Base-by-base conservation (phyloP, 2,797 vertebrate genomes). In the Syndactyla subalaris region DNA sequence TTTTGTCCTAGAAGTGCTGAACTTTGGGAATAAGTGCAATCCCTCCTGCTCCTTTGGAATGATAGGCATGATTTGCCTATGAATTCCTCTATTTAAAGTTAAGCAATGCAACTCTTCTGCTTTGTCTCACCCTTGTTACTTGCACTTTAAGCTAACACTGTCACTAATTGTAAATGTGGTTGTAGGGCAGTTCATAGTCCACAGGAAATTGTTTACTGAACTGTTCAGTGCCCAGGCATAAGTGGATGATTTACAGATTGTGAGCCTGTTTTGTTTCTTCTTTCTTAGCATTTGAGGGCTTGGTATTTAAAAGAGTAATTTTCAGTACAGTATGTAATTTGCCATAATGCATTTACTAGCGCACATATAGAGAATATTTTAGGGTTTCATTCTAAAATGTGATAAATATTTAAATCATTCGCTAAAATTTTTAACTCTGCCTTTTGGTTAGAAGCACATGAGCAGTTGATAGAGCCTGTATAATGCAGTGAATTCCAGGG, bases 141-240 rank as follows among this genome's bases (percentile, higher is more conserved):
- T 75, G 67, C 71, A 57, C 90, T 95, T 94, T 87, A 95, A 92
- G 92, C 91, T 96, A 92, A 93, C 95, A 91, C 79, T 97, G 96
- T 96, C 95, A 96, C 85, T 92, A 82, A 87, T 92, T 94, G 95
- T 95, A 95, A 95, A 95, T 93, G 85, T 95, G 92, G 52, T 85
- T 90, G 81, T 77, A 91, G 86, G 61, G 77, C 67, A 89, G 94
- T 96, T 96, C 87, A 71, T 94, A 89, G 89, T 96, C 94, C 92
- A 94, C 80, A 90, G 81, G 90, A 96, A 94, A 94, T 80, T 95
- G 94, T 95, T 96, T 96, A 95, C 91, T 83, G 93, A 94, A 92
- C 85, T 88, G 77, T 81, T 95, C 74, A 51, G 80, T 93, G 93
- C 89, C 78, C 83, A 80, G 89, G 88, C 72, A 92, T 76, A 94